Percentiles rank a stretch among this genome's conserved stretches.
phyloP scores from a whole-genome alignment of 2,888 invertebrate species.

The Colletes collaris region DNA sequence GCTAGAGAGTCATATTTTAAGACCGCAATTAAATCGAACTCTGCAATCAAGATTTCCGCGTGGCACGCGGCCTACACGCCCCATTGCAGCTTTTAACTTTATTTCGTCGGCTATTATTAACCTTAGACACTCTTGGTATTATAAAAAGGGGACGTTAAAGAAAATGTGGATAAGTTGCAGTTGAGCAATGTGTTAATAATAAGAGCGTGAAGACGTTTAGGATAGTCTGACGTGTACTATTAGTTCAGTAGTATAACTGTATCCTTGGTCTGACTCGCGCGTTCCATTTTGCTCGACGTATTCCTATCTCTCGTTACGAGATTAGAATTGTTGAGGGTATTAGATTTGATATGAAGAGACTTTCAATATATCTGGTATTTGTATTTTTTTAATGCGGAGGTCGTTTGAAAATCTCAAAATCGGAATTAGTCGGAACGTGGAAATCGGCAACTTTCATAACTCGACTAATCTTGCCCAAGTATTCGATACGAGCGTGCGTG shows the following conservation, averaged over 20 bases:
- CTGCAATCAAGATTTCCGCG: conserved; percentile 24
- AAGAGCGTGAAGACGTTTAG: background rate
- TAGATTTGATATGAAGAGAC: too few relatives aligned
- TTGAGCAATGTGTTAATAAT: background rate
- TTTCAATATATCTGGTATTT: too few relatives aligned
- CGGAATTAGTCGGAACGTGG: background rate
- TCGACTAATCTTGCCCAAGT: conserved; percentile 1
- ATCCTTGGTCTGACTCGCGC: conserved; percentile 40
- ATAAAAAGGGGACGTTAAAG: background rate
- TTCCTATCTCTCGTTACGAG: background rate
- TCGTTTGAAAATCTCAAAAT: background rate
- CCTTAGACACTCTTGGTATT: too few relatives aligned
- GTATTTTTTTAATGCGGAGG: too few relatives aligned
- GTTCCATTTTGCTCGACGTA: conserved; percentile 6
- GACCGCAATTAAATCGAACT: conserved; percentile 28
- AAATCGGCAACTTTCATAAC: conserved; percentile 15
- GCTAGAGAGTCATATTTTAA: conserved; percentile 42
- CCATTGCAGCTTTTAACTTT: background rate
- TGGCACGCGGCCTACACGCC: background rate
- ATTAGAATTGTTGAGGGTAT: too few relatives aligned
- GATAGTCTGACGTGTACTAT: conserved; percentile 24
- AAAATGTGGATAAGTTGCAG: background rate
- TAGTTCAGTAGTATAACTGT: conserved; percentile 52
- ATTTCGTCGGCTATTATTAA: background rate
- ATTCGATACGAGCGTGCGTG: background rate